Base-by-base conservation (phyloP, 2,797 vertebrate genomes). In the Muscicapa comitata region DNA sequence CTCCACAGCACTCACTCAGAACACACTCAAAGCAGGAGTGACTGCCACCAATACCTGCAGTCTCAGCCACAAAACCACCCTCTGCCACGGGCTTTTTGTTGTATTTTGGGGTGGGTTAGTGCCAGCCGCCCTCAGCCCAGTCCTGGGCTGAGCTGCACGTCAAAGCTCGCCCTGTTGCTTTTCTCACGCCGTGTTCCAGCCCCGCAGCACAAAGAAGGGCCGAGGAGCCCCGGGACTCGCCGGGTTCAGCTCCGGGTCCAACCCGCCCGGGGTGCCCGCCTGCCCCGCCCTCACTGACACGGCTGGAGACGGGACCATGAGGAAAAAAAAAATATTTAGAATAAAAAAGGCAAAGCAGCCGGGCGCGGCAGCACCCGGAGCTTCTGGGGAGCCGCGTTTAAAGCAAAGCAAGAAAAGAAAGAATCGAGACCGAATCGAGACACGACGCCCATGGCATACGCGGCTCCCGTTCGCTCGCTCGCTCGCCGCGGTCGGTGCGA, bases 321-420 rank as follows among this genome's bases (percentile, higher is more conserved):
- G 0, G 6, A 3, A 14, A 15, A 10, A 29, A 29, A 15, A 29
- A 33, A 3, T 3, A 43, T 2, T 42, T 29, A 13, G 57, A 83
- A 65, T 7, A 12, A 38, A 37, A 68, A 38, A 43, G 31, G 10
- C 15, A 70, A 67, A 71, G 61, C 38, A 77, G 45, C 7, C 13
- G 26, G 59, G 62, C 18, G 18, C 25, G 29, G 67, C 21, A 37
- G 17, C 31, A 57, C 35, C 11, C 12, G 9, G 12, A 8, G 68
- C 33, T 91, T 35, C 51, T 3, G 26, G 10, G 31, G 15, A 87
- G 37, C 14, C 4, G 73, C 4, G 13, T 11, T 81, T 38, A 81
- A 24, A 57, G 31, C 24, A n/a, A 61, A 47, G 35, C 3, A 11
- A 58, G 82, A 40, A 53, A 20, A 71, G 38, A 88, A 86, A 72